Evolutionary conservation across 2,888 invertebrate genomes (phyloP), one percentile per base, ranked within the genome.

Genomic region (Orchesella flavescens): DNA sequence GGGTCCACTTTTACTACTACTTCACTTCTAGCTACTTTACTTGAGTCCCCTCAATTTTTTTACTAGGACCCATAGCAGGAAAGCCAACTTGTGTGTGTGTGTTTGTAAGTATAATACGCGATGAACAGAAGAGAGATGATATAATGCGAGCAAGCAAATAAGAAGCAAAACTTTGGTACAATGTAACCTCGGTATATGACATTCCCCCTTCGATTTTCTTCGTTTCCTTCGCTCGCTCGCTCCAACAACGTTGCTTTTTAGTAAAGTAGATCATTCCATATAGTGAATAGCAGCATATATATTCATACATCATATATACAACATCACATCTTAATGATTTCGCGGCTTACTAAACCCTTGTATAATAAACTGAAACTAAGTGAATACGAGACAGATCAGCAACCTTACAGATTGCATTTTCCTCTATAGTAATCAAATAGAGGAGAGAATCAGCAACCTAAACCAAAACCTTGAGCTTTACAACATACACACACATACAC

Each of bases 361-460:
- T 55, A 63, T 63, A 49, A 55, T 23, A 63, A 74, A 74, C 74
- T 74, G 24, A 15, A 34, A 24, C 17, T 74, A 19, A 24, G 17
- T 13, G 19, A 49, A 7, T 21, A 53, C 23, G 66, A 66, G 10
- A 63, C 34, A 75, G 61, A 74, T 74, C 63, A 46, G 49, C 63
- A 74, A 63, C 74, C 74, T 66, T 75, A 75, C 55, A 75, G 75
- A 75, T 75, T 66, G 53, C 53, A 75, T 65, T 75, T 23, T 71
- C 17, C 55, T 19, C 43, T 43, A 59, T 74, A 55, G 75, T 75
- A 75, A 66, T 75, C 75, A 75, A 75, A 75, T 74, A 65, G 66
- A 71, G 66, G 43, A 23, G 21, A 53, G 65, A 75, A 66, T 46
- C 61, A 43, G 44, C 55, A 71, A 49, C 21, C 57, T 57, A 59